phyloP scores from a whole-genome alignment of 2,888 invertebrate genomes.

The Yponomeuta evonymella region DNA sequence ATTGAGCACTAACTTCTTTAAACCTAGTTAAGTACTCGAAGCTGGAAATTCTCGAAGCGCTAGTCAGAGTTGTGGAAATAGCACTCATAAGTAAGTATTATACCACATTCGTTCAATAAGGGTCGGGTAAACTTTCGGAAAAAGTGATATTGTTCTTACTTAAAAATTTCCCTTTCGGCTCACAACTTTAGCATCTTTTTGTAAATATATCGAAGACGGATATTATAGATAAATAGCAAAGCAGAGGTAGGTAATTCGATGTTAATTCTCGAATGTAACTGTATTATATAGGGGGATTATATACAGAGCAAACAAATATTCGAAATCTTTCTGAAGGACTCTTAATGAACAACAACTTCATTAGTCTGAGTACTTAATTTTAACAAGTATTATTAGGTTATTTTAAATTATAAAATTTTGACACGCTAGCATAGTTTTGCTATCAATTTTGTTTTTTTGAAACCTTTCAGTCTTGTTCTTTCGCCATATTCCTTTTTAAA shows the following conservation, averaged over 20 bases:
- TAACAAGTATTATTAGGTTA: neutral
- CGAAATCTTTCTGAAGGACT: neutral
- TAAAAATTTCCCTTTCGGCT: too few relatives aligned
- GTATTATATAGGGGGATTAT: neutral
- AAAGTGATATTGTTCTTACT: too few relatives aligned
- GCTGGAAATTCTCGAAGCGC: too few relatives aligned
- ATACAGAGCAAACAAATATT: neutral
- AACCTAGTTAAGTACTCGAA: too few relatives aligned
- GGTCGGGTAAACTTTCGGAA: too few relatives aligned
- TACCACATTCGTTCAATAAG: too few relatives aligned
- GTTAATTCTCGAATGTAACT: neutral
- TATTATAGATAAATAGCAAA: neutral
- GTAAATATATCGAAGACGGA: neutral
- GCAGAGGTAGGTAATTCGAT: neutral
- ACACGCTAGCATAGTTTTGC: constrained; percentile 1
- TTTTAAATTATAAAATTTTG: neutral
- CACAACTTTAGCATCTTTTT: neutral
- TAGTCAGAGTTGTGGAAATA: too few relatives aligned
- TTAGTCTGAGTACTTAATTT: neutral
- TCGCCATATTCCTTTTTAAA: constrained; percentile 1
- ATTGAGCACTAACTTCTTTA: too few relatives aligned
- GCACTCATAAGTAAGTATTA: too few relatives aligned
- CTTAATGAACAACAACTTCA: neutral
- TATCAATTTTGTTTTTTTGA: neutral
- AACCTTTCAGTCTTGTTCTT: constrained; percentile 15